Evolutionary conservation across 2,113 vertebrate species (phyloP).

Genomic region (Bostrychus sinensis): DNA sequence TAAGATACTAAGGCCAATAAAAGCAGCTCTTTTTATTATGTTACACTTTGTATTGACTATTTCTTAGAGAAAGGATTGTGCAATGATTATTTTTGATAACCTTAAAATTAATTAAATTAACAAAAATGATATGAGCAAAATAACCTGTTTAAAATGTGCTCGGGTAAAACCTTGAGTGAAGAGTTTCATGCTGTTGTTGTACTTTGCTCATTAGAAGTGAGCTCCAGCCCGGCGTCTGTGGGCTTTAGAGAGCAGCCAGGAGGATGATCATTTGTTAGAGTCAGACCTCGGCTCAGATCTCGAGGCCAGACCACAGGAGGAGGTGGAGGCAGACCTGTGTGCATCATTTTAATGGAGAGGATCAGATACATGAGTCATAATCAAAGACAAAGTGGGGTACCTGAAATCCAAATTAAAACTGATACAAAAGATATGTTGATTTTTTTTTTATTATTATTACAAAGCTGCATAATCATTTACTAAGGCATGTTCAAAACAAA

Average conservation of each 20-base stretch:
- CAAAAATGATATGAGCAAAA: too few relatives aligned
- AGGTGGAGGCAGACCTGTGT: background rate
- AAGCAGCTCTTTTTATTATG: too few relatives aligned
- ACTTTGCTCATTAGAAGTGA: conserved; percentile 27
- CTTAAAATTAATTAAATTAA: too few relatives aligned
- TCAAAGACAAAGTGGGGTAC: background rate
- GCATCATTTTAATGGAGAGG: conserved; percentile 3
- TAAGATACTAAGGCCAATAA: too few relatives aligned
- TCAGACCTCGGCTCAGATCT: conserved; percentile 16
- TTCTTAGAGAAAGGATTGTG: too few relatives aligned
- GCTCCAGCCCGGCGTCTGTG: conserved; percentile 4
- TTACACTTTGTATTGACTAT: too few relatives aligned
- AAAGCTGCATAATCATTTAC: too few relatives aligned
- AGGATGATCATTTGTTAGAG: conserved; percentile 43
- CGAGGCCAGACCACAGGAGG: conserved; percentile 17
- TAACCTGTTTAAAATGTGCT: too few relatives aligned
- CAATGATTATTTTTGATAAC: too few relatives aligned
- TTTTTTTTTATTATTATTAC: too few relatives aligned
- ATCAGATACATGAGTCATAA: background rate
- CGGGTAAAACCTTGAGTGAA: conserved; percentile 12
- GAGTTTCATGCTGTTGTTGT: conserved; percentile 12
- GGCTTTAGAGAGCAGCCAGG: conserved; percentile 25
- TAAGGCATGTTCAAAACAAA: too few relatives aligned
- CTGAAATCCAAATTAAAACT: background rate
- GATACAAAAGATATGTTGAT: background rate